phyloP scores from a whole-genome alignment of 2,113 vertebrate genomes.

The Leucosticte australis region DNA sequence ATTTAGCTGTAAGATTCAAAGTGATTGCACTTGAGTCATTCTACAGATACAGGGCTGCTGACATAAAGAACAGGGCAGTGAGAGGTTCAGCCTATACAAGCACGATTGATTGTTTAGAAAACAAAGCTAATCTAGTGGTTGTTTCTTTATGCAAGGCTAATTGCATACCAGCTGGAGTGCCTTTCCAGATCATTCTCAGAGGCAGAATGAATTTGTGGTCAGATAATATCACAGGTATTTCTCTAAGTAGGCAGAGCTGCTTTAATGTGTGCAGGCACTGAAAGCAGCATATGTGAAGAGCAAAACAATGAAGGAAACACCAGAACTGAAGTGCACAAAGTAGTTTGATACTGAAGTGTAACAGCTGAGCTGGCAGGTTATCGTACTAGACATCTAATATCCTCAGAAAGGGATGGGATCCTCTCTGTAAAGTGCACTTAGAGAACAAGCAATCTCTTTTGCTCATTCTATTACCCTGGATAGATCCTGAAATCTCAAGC shows the following conservation, averaged over 20 bases:
- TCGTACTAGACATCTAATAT: not conserved
- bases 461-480: not conserved
- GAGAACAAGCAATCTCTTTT: not conserved
- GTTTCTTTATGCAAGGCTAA: conserved; percentile 25
- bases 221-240: conserved; percentile 16
- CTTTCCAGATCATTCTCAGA: not conserved
- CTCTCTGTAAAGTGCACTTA: not conserved
- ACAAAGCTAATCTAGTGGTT: conserved; percentile 16
- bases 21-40: not conserved
- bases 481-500: not conserved
- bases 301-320: not conserved
- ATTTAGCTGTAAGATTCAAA: not conserved
- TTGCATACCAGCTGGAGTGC: not conserved
- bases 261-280: not conserved
- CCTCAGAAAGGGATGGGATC: not conserved
- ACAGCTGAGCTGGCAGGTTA: not conserved
- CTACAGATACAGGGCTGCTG: not conserved
- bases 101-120: conserved; percentile 9
- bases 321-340: not conserved
- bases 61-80: not conserved
- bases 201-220: conserved; percentile 33
- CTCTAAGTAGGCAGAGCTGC: not conserved
- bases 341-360: not conserved
- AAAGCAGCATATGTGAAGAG: not conserved
- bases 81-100: not conserved